phyloP scores from a whole-genome alignment of 2,797 vertebrate genomes.

The Bradypodion pumilum region DNA sequence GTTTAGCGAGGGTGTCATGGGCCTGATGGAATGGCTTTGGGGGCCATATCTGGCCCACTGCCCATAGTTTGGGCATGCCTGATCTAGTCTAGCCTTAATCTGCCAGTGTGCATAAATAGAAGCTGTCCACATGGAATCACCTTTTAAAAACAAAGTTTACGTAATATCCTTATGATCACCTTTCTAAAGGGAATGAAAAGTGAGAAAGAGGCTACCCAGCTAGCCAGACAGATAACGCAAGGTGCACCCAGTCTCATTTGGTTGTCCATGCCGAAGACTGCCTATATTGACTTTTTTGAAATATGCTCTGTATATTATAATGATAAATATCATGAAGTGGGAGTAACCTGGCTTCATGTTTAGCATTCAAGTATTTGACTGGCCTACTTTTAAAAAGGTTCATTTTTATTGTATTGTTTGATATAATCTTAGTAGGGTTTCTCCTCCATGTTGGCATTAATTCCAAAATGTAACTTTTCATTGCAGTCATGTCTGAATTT shows the following conservation, averaged over 20 bases:
- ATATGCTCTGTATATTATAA: too few relatives aligned
- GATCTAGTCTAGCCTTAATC: background rate
- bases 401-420: background rate
- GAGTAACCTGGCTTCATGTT: background rate
- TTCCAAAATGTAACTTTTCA: slow-evolving; percentile 39
- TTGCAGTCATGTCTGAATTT: slow-evolving; percentile 87
- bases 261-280: background rate
- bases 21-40: too few relatives aligned
- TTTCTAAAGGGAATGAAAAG: background rate
- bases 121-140: background rate
- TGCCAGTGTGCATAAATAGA: background rate
- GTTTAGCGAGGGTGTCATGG: too few relatives aligned
- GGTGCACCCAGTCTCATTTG: background rate
- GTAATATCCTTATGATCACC: background rate
- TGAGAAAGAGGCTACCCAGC: background rate
- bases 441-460: slow-evolving; percentile 9
- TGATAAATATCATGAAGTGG: too few relatives aligned
- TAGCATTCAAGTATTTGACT: too few relatives aligned
- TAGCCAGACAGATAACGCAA: background rate
- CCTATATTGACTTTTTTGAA: background rate
- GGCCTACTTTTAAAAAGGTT: background rate
- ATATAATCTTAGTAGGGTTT: background rate
- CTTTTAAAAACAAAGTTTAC: background rate
- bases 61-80: too few relatives aligned
- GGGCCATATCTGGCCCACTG: too few relatives aligned